Evolutionary conservation across 2,113 vertebrate species (phyloP).

Genomic region (Pseudolaguvia tuberculata): DNA sequence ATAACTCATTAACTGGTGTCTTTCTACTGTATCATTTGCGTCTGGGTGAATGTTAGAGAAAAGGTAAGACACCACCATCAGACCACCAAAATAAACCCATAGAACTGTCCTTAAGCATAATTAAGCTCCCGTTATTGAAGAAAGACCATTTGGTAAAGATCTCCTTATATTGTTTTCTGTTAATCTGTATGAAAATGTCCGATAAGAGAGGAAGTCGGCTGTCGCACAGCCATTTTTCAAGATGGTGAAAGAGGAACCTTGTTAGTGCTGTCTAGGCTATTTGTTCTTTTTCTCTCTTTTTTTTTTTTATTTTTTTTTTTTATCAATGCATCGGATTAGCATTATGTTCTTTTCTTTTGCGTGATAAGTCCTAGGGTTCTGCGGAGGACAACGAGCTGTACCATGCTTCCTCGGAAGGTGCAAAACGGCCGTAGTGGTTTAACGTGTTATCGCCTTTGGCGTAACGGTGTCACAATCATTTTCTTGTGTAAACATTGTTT

Average conservation of each 20-base stretch:
- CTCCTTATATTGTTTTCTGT: not conserved
- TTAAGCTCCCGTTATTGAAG: not conserved
- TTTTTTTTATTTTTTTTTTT: too few relatives aligned
- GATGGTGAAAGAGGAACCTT: slow-evolving; percentile 5
- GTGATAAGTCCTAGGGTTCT: not conserved
- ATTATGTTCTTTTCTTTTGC: slow-evolving; percentile 43
- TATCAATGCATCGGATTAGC: slow-evolving; percentile 19
- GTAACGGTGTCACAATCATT: not conserved
- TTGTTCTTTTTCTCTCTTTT: slow-evolving; percentile 1
- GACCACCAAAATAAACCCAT: not conserved
- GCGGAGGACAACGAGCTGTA: not conserved
- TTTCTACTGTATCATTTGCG: too few relatives aligned
- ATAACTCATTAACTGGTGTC: too few relatives aligned
- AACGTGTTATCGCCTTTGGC: not conserved
- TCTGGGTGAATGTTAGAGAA: not conserved
- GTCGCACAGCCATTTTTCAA: not conserved
- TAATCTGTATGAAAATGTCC: not conserved
- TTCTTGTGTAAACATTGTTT: not conserved
- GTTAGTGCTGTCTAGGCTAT: not conserved
- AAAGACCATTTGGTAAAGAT: not conserved
- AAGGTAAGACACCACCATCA: not conserved
- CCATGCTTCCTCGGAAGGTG: not conserved
- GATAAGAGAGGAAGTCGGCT: slow-evolving; percentile 23
- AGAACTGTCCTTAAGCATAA: not conserved
- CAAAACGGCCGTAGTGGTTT: not conserved